A percentile compares a stretch with the other conserved stretches of the same genome.
These are phyloP conservation scores for Uloborus plumipes DNA, from an alignment of 2,888 invertebrate genomes.

Conservation along the genomic window DNA sequence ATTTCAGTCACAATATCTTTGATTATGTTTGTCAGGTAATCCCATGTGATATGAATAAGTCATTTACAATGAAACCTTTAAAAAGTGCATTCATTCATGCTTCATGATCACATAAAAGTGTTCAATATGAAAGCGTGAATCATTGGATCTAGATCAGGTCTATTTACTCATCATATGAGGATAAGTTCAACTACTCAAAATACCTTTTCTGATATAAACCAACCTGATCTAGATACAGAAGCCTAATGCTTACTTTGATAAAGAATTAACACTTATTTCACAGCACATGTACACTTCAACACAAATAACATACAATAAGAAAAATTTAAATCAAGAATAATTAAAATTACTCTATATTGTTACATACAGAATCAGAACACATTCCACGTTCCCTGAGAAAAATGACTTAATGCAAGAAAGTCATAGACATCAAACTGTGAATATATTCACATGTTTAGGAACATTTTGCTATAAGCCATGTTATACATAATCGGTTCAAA, in stretches of 20 bases:
- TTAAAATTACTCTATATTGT: conserved; percentile 11
- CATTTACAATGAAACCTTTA: conserved; percentile 53
- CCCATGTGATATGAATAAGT: conserved; percentile 23
- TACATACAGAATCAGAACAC: conserved; percentile 21
- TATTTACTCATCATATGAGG: conserved; percentile 42
- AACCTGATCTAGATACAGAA: too few relatives aligned
- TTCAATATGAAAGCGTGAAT: conserved; percentile 13
- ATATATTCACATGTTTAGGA: conserved; percentile 54
- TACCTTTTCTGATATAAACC: too few relatives aligned
- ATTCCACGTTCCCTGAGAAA: conserved; percentile 53
- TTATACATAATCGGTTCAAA: conserved; percentile 57
- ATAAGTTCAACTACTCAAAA: not conserved
- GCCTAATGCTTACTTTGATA: too few relatives aligned
- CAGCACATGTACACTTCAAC: not conserved
- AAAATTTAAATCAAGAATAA: not conserved
- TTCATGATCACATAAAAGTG: conserved; percentile 34
- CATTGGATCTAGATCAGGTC: conserved; percentile 23
- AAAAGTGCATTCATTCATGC: conserved; percentile 25
- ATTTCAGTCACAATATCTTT: conserved; percentile 18
- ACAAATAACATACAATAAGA: conserved; percentile 3
- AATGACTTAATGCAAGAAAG: conserved; percentile 50
- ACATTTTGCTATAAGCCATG: conserved; percentile 54
- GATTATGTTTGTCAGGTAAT: conserved; percentile 27
- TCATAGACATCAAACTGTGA: conserved; percentile 37
- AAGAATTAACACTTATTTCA: not conserved